A percentile compares a stretch with the other conserved stretches of the same genome.
phyloP scores from a whole-genome alignment of 2,113 vertebrate genomes.

The Gracilinanus agilis region DNA sequence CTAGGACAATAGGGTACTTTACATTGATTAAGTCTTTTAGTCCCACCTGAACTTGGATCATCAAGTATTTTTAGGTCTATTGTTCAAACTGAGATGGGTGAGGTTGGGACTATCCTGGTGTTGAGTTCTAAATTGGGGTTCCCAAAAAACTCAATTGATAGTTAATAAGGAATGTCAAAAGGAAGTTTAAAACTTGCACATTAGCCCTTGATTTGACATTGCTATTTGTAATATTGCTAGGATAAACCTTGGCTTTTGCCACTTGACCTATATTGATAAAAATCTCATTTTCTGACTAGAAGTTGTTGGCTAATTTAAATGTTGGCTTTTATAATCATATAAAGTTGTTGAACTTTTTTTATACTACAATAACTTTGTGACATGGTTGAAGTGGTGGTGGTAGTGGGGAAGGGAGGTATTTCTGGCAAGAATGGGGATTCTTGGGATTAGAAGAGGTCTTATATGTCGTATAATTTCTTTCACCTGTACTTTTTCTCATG shows the following conservation, averaged over 20 bases:
- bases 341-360: slow-evolving; percentile 48
- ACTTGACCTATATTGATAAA: slow-evolving; percentile 29
- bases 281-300: slow-evolving; percentile 44
- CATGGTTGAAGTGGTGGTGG: not conserved
- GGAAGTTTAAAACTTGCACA: slow-evolving; percentile 27
- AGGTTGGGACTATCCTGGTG: no score
- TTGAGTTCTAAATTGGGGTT: no score
- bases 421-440: not conserved
- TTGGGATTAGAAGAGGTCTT: not conserved
- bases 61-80: no score
- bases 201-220: slow-evolving; percentile 36
- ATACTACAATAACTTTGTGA: not conserved
- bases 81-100: no score
- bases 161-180: not conserved
- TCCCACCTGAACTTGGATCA: no score
- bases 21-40: no score
- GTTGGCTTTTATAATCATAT: slow-evolving; percentile 19
- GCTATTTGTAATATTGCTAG: slow-evolving; percentile 47
- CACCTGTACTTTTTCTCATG: not conserved
- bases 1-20: no score
- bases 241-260: slow-evolving; percentile 45
- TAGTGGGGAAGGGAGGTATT: not conserved
- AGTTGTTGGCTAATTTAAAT: slow-evolving; percentile 22
- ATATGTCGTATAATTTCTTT: slow-evolving; percentile 4
- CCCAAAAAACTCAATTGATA: no score